These are phyloP conservation scores for Myripristis murdjan DNA, from an alignment of 2,797 vertebrate genomes.

Conservation along the genomic window DNA sequence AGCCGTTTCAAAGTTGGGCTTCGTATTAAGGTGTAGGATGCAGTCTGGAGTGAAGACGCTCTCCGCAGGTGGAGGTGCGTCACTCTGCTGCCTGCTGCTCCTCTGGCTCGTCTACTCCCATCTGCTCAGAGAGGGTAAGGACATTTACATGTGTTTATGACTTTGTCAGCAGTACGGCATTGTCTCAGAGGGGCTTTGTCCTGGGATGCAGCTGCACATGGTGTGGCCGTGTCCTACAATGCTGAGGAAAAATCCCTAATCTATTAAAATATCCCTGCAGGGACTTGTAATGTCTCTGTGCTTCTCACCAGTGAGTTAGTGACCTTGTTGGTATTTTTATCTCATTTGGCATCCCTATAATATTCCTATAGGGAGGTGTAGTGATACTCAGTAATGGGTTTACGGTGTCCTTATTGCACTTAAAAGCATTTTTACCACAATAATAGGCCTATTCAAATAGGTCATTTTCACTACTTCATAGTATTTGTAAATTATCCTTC, in stretches of 20 bases:
- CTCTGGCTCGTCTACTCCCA: slow-evolving; percentile 91
- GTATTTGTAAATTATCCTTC: no score
- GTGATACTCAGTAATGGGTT: no score
- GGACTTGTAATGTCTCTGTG: slow-evolving; percentile 15
- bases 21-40: slow-evolving; percentile 81
- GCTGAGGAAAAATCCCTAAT: slow-evolving; percentile 2
- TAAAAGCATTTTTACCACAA: neutral
- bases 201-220: slow-evolving; percentile 59
- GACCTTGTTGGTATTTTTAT: slow-evolving; percentile 17
- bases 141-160: slow-evolving; percentile 48
- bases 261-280: slow-evolving; percentile 28
- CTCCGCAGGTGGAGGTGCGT: slow-evolving; percentile 89
- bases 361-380: neutral
- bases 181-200: slow-evolving; percentile 39
- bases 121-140: slow-evolving; percentile 89
- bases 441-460: neutral
- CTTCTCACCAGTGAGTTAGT: slow-evolving; percentile 63
- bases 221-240: slow-evolving; percentile 44
- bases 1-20: slow-evolving; percentile 77
- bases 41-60: slow-evolving; percentile 88
- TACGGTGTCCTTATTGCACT: neutral
- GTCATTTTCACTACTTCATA: no score
- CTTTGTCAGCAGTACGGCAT: slow-evolving; percentile 47
- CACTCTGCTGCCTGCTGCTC: slow-evolving; percentile 90
- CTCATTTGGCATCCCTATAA: slow-evolving; percentile 2